Conservation (phyloP, 37 sponge, comb jelly and placozoan genomes). For the Tethya wilhelma region DNA sequence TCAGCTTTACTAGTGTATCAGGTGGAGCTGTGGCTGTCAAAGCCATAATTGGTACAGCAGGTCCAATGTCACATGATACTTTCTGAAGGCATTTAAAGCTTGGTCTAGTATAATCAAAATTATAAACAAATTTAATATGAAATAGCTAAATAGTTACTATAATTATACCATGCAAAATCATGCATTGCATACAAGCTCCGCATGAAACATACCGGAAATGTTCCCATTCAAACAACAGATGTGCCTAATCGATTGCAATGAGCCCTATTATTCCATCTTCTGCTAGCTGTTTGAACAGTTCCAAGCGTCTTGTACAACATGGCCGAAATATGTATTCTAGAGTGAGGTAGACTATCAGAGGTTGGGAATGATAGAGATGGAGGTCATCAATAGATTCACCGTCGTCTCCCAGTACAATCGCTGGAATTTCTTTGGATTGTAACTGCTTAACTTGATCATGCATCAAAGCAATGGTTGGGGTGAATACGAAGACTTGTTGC, state of each 20-base stretch:
- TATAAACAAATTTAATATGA: too few species aligned
- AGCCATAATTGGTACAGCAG: slow-evolving; percentile 26
- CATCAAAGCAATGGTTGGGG: background rate
- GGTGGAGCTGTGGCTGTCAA: slow-evolving; percentile 40
- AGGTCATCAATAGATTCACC: background rate
- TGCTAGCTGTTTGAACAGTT: background rate
- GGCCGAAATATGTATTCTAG: slow-evolving; percentile 5
- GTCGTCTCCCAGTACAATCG: background rate
- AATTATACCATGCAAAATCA: too few species aligned
- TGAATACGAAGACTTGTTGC: background rate
- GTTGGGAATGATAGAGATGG: background rate
- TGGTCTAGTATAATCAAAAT: too few species aligned
- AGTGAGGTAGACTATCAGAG: slow-evolving; percentile 11
- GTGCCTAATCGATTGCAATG: slow-evolving; percentile 3
- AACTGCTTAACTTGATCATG: background rate
- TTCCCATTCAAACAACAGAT: slow-evolving; percentile 18
- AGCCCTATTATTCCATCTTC: background rate
- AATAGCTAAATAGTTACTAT: too few species aligned
- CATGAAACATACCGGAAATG: background rate
- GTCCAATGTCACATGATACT: background rate
- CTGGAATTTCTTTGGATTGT: slow-evolving; percentile 1
- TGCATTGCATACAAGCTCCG: background rate
- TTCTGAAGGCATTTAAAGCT: slow-evolving; percentile 4
- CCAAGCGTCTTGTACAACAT: background rate
- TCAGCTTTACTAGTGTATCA: background rate